Evolutionary conservation across 64 coral and sea anemone species (phyloP).

Genomic region (Hydrozoanthus tunicans): DNA sequence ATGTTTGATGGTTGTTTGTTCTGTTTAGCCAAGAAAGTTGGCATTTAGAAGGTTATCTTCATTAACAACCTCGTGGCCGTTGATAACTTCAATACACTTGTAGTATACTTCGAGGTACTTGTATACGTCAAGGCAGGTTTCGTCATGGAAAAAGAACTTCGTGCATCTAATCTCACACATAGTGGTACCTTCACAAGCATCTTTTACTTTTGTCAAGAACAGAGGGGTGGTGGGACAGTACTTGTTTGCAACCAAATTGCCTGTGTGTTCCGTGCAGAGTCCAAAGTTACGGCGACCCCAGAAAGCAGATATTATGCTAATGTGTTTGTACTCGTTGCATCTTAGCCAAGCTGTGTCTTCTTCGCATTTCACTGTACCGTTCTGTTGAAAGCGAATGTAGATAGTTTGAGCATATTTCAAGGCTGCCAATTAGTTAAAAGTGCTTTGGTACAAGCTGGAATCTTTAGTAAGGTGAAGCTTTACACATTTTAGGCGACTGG

Average conservation of each 20-base stretch:
- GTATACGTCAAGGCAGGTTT: slow-evolving; percentile 86
- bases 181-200: slow-evolving; percentile 98
- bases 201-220: slow-evolving; percentile 98
- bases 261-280: slow-evolving; percentile 98
- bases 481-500: too few species aligned
- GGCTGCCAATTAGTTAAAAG: too few species aligned
- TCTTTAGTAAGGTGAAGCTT: too few species aligned
- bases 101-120: slow-evolving; percentile 99
- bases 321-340: slow-evolving; percentile 99
- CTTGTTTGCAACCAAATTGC: slow-evolving; percentile 71
- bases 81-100: slow-evolving; percentile 99
- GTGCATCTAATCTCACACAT: slow-evolving; percentile 99
- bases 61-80: slow-evolving; percentile 98
- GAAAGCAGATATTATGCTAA: slow-evolving; percentile 99
- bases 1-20: slow-evolving; percentile 43
- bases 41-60: slow-evolving; percentile 99
- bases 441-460: too few species aligned
- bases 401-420: neutral
- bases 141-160: slow-evolving; percentile 95
- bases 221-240: slow-evolving; percentile 90
- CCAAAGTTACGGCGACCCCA: slow-evolving; percentile 99
- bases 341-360: slow-evolving; percentile 98
- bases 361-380: slow-evolving; percentile 99
- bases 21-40: slow-evolving; percentile 90
- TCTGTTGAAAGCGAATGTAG: slow-evolving; percentile 52